Evolutionary conservation across 2,888 invertebrate genomes (phyloP).

Genomic region (Drosophila stalkeri): DNA sequence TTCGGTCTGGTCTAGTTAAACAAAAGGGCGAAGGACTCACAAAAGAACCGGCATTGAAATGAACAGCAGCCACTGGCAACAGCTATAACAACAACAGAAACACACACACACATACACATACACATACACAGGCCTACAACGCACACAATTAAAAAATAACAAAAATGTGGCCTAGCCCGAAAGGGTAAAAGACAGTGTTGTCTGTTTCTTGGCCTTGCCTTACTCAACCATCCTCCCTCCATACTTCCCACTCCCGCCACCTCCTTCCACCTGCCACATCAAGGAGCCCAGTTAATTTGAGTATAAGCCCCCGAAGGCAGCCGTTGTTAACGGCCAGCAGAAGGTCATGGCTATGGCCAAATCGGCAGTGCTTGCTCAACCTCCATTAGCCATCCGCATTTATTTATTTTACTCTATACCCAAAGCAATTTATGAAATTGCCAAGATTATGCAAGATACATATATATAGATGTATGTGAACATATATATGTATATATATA

Average conservation of each 20-base stretch:
- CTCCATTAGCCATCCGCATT: not conserved
- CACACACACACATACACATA: slow-evolving; percentile 1
- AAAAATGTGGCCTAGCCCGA: slow-evolving; percentile 57
- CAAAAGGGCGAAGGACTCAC: slow-evolving; percentile 60
- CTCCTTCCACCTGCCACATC: not conserved
- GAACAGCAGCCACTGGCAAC: slow-evolving; percentile 56
- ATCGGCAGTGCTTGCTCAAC: slow-evolving; percentile 3
- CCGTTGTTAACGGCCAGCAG: slow-evolving; percentile 2
- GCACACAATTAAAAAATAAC: slow-evolving; percentile 75
- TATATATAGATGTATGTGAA: not conserved
- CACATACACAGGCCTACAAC: slow-evolving; percentile 23
- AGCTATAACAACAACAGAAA: slow-evolving; percentile 22
- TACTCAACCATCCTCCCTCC: not conserved
- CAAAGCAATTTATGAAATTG: slow-evolving; percentile 40
- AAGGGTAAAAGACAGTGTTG: slow-evolving; percentile 19
- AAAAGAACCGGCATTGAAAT: slow-evolving; percentile 62
- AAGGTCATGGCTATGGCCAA: slow-evolving; percentile 8
- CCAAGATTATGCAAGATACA: slow-evolving; percentile 20
- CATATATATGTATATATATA: not conserved
- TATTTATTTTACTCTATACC: not conserved
- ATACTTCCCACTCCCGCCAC: not conserved
- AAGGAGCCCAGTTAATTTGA: slow-evolving; percentile 50
- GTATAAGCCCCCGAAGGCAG: slow-evolving; percentile 26
- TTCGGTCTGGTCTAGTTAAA: slow-evolving; percentile 59
- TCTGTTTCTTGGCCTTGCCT: slow-evolving; percentile 22